phyloP scores from a whole-genome alignment of 2,888 invertebrate genomes.

The Philereme transversata region DNA sequence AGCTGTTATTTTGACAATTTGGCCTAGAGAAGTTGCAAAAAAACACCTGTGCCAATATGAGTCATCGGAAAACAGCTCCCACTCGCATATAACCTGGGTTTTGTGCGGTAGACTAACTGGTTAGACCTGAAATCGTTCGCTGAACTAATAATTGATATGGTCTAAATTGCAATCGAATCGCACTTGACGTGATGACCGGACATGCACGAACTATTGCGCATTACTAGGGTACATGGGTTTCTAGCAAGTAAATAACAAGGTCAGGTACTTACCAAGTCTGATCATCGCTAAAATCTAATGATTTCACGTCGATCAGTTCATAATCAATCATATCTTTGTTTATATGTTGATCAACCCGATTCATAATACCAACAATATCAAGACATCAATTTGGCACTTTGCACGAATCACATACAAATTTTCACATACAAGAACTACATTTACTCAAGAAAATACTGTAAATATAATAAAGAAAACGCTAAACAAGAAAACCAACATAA shows the following conservation, averaged over 20 bases:
- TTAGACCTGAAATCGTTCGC: slow-evolving; percentile 45
- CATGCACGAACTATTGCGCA: slow-evolving; percentile 43
- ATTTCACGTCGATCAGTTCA: slow-evolving; percentile 83
- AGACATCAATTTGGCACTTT: slow-evolving; percentile 82
- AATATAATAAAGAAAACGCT: slow-evolving; percentile 68
- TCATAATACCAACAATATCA: slow-evolving; percentile 69
- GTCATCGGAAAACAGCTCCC: slow-evolving; percentile 32
- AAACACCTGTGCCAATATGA: slow-evolving; percentile 29
- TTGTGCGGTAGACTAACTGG: slow-evolving; percentile 35
- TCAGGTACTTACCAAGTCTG: slow-evolving; percentile 83
- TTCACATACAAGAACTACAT: slow-evolving; percentile 65
- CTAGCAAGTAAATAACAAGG: slow-evolving; percentile 15
- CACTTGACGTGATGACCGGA: slow-evolving; percentile 49
- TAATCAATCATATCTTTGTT: slow-evolving; percentile 82
- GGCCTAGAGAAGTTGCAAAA: slow-evolving; percentile 6
- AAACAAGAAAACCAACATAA: slow-evolving; percentile 70
- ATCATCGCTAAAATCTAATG: slow-evolving; percentile 82
- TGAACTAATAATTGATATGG: slow-evolving; percentile 38
- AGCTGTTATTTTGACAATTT: neutral
- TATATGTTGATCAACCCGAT: slow-evolving; percentile 81
- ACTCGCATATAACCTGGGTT: slow-evolving; percentile 21
- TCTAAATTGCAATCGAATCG: slow-evolving; percentile 41
- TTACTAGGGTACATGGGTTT: slow-evolving; percentile 15
- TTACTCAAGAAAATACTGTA: slow-evolving; percentile 66
- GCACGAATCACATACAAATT: slow-evolving; percentile 69